These are phyloP conservation scores for Aeoliscus strigatus DNA, from an alignment of 2,797 vertebrate genomes.

Conservation along the genomic window DNA sequence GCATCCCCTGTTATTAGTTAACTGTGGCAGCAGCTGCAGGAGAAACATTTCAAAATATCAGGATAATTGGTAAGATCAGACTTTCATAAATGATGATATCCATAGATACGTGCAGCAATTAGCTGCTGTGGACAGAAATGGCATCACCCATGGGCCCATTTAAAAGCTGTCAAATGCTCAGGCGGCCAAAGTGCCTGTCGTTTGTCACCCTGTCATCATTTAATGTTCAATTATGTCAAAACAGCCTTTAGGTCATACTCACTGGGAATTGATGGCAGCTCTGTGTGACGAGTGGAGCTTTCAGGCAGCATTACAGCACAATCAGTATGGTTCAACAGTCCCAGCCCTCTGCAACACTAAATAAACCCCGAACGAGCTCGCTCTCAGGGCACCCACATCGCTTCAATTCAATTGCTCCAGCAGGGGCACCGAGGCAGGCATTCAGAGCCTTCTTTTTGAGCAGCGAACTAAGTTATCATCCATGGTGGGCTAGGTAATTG, in stretches of 20 bases:
- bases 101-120: constrained; percentile 10
- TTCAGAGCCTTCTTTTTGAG: constrained; percentile 31
- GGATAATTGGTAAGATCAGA: constrained; percentile 4
- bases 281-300: constrained; percentile 54
- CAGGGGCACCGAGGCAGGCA: constrained; percentile 25
- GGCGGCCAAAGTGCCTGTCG: constrained; percentile 49
- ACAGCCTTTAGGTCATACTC: constrained; percentile 60
- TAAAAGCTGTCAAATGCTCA: constrained; percentile 58
- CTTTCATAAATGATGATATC: constrained; percentile 19
- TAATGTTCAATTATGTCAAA: constrained; percentile 72
- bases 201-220: constrained; percentile 64
- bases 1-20: not conserved
- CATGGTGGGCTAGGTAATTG: constrained; percentile 42
- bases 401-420: constrained; percentile 50
- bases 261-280: constrained; percentile 54
- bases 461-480: constrained; percentile 44
- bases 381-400: constrained; percentile 34
- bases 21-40: not conserved
- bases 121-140: constrained; percentile 22
- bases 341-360: constrained; percentile 44
- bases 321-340: constrained; percentile 50
- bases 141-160: constrained; percentile 31
- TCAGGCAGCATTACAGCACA: constrained; percentile 56
- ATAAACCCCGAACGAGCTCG: constrained; percentile 42
- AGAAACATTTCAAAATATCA: not conserved